Percentiles rank a stretch among this genome's conserved stretches.
phyloP scores from a whole-genome alignment of 2,888 invertebrate species.

The Omphaloscelis lunosa region DNA sequence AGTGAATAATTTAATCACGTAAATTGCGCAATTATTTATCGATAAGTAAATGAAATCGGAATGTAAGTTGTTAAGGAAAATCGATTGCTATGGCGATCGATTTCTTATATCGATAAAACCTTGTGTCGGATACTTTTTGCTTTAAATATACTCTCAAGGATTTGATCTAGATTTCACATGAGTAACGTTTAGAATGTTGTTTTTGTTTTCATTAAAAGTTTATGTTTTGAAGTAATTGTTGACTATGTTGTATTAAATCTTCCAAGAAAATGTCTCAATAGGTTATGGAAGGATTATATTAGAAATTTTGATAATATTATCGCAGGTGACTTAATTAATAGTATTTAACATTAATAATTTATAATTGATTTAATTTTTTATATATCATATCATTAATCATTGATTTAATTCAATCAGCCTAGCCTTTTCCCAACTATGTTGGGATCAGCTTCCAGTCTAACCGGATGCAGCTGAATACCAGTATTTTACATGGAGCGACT shows the following conservation, averaged over 20 bases:
- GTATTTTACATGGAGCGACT: too few relatives aligned
- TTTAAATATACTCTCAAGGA: slow-evolving; percentile 60
- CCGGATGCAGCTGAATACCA: too few relatives aligned
- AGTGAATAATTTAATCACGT: slow-evolving; percentile 57
- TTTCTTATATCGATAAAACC: slow-evolving; percentile 47
- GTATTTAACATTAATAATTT: too few relatives aligned
- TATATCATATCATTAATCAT: too few relatives aligned
- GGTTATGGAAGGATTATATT: background rate
- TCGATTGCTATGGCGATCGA: slow-evolving; percentile 45
- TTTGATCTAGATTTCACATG: slow-evolving; percentile 62
- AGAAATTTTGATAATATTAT: background rate
- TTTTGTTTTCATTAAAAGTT: slow-evolving; percentile 18
- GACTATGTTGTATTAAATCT: slow-evolving; percentile 5
- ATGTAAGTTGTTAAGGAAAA: slow-evolving; percentile 60
- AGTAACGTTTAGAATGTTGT: slow-evolving; percentile 61
- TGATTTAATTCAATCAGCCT: too few relatives aligned
- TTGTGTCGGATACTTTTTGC: slow-evolving; percentile 58
- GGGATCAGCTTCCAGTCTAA: too few relatives aligned
- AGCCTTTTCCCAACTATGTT: too few relatives aligned
- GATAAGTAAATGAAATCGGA: slow-evolving; percentile 50
- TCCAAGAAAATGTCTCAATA: background rate
- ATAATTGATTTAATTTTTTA: too few relatives aligned
- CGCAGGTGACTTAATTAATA: background rate
- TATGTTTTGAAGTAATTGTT: slow-evolving; percentile 14
- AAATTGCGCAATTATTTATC: slow-evolving; percentile 48